Evolutionary conservation across 2,888 invertebrate genomes (phyloP), one percentile per base, ranked within the genome.

Genomic region (Machimus rusticus): DNA sequence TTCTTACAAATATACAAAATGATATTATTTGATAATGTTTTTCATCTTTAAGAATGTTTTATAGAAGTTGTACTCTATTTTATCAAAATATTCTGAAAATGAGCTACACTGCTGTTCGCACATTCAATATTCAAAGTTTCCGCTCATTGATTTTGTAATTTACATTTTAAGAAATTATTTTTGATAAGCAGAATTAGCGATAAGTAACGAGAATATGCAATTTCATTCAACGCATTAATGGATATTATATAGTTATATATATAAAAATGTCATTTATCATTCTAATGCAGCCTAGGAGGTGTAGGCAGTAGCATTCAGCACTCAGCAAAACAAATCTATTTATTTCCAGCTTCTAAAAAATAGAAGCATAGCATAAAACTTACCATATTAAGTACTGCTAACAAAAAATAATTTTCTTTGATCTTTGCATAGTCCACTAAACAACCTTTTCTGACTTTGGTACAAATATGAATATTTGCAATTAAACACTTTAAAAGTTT

Each of bases 141-240:
- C 16, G 51, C 51, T 46, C 79, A 79, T 34, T 79, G 28, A 51
- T 31, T 31, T 28, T 79, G 51, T 79, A 79, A 23, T 51, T 79
- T 79, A 46, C 28, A 79, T 79, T 79, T 79, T 46, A 51, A 79
- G 79, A 79, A 51, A 51, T 79, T 79, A 79, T 79, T 79, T 79
- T 79, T 79, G 79, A 31, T 31, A 79, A 76, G 31, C 66, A 31
- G n/a, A 79, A 43, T 12, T 51, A 79, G 46, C 28, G 28, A 23
- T 79, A 79, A 79, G 79, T 66, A 23, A 79, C 14, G 16, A 79
- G 9, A 79, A 79, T 14, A 79, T 23, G n/a, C 19, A 66, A 66
- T 4, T 66, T 19, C 66, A 66, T 37, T 76, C 16, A 28, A 31
- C 37, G 37, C 76, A 37, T 37, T 28, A 76, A 16, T 16, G 74